Evolutionary conservation across 2,888 invertebrate genomes (phyloP).

Genomic region (Aphodius granarius): DNA sequence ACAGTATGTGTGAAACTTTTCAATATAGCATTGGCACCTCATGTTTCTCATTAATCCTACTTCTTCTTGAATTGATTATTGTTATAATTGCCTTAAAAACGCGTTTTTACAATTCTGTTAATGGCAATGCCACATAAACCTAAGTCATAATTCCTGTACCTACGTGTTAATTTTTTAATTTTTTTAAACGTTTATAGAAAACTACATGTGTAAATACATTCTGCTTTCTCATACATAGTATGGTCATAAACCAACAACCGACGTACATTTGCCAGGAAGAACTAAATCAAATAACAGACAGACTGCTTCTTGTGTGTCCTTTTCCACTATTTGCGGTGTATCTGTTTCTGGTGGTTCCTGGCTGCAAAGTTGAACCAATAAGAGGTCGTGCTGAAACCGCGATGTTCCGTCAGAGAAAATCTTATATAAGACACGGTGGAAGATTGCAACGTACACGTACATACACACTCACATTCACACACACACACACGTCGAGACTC

Average conservation of each 20-base stretch:
- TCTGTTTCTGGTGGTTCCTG: background rate
- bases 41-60: background rate
- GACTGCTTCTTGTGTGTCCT: background rate
- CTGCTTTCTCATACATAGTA: background rate
- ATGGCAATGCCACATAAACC: background rate
- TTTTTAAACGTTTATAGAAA: background rate
- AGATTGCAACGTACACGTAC: background rate
- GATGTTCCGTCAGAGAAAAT: slow-evolving; percentile 1
- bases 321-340: background rate
- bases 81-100: background rate
- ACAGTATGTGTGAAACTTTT: too few relatives aligned
- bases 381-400: background rate
- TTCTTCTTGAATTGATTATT: background rate
- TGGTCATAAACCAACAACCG: background rate
- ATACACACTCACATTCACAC: background rate
- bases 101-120: background rate
- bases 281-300: background rate
- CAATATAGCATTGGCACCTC: too few relatives aligned
- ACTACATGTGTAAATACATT: background rate
- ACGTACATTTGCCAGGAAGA: background rate
- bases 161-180: background rate
- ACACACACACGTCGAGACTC: background rate
- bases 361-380: background rate
- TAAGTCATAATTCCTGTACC: background rate
- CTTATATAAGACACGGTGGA: background rate